Percentiles rank a stretch among this genome's conserved stretches.
phyloP scores from a whole-genome alignment of 35 echinoderm and acorn worm species.

The Chiridota heheva region DNA sequence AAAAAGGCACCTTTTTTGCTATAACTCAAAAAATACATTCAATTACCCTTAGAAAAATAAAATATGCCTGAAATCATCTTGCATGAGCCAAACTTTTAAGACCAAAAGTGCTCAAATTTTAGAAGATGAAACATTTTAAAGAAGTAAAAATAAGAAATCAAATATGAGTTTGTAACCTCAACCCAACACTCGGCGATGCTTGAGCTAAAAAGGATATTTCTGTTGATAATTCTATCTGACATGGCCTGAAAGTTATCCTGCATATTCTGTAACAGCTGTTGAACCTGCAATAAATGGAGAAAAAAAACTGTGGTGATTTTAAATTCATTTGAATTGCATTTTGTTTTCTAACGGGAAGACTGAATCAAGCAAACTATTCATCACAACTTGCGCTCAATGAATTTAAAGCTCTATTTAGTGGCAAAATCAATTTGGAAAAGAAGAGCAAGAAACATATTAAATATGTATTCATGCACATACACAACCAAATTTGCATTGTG shows the following conservation, averaged over 20 bases:
- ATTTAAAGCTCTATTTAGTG: background rate
- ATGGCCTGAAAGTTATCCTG: conserved; percentile 74
- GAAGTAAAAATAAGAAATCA: too few species aligned
- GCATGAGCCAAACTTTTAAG: too few species aligned
- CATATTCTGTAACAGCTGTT: conserved; percentile 66
- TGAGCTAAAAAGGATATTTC: conserved; percentile 69
- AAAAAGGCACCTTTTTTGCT: too few species aligned
- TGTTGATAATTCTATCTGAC: conserved; percentile 66
- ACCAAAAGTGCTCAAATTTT: too few species aligned
- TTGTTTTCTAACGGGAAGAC: background rate
- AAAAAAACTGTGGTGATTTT: background rate
- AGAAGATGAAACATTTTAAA: too few species aligned
- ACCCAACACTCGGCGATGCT: too few species aligned
- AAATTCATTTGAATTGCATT: background rate
- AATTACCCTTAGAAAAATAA: too few species aligned
- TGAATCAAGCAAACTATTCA: background rate
- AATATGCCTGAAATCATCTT: too few species aligned
- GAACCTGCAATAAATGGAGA: conserved; percentile 19
- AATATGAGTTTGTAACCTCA: too few species aligned
- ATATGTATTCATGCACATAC: background rate
- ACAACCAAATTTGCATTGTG: too few species aligned
- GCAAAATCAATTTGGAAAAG: background rate
- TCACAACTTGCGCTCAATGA: background rate
- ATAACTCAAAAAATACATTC: too few species aligned
- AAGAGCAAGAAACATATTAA: background rate